These are phyloP conservation scores for Onthophagus sagittarius DNA, from an alignment of 2,888 invertebrate species.

Conservation along the genomic window DNA sequence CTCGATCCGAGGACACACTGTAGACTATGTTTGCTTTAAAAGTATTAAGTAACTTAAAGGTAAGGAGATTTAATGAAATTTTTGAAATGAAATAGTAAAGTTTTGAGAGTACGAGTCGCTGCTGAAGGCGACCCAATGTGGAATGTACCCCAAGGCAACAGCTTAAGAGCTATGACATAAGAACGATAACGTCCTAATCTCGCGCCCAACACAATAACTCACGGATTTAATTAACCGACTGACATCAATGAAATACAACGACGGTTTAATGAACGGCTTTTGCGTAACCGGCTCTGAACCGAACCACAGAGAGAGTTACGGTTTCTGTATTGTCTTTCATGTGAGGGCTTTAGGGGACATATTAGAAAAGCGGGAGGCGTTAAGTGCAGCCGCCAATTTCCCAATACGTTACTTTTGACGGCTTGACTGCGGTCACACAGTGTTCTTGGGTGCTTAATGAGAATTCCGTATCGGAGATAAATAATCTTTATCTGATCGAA, in stretches of 20 bases:
- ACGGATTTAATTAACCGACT: constrained; percentile 10
- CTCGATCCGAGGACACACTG: too few relatives aligned
- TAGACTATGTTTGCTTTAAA: too few relatives aligned
- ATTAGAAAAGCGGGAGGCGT: neutral
- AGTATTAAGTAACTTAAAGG: neutral
- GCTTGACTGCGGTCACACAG: neutral
- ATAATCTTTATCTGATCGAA: constrained; percentile 12
- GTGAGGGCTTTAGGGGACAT: neutral
- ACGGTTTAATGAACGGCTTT: constrained; percentile 1
- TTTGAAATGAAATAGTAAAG: neutral
- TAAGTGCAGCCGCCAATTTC: neutral
- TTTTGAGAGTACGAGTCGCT: neutral
- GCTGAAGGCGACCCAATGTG: neutral
- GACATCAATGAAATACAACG: constrained; percentile 2
- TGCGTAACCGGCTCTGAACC: neutral
- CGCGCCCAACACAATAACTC: constrained; percentile 4
- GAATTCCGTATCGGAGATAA: constrained; percentile 9
- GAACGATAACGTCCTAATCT: constrained; percentile 4
- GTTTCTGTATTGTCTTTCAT: neutral
- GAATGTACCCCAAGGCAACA: constrained; percentile 8
- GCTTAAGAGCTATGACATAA: neutral
- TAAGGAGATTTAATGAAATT: neutral
- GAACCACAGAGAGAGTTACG: neutral
- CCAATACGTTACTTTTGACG: constrained; percentile 1
- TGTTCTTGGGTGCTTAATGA: neutral